These are phyloP conservation scores for Prosapia bicincta DNA, from an alignment of 2,888 invertebrate genomes.

Conservation along the genomic window DNA sequence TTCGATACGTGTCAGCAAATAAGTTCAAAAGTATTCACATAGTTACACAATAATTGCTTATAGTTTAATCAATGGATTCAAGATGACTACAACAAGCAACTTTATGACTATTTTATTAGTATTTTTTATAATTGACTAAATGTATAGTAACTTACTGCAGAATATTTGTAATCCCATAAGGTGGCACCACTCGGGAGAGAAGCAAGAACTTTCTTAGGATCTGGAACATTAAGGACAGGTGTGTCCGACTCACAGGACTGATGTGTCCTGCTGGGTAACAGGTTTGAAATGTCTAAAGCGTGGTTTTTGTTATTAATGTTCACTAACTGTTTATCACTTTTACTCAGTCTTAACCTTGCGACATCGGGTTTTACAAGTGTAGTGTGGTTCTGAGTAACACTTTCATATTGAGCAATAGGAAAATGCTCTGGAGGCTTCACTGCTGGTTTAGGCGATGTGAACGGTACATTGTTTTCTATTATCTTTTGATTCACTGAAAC, in stretches of 20 bases:
- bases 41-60: no score
- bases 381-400: neutral
- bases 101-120: no score
- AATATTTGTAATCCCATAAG: conserved; percentile 13
- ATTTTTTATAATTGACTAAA: no score
- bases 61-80: no score
- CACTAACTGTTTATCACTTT: conserved; percentile 2
- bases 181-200: neutral
- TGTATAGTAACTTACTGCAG: neutral
- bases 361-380: neutral
- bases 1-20: no score
- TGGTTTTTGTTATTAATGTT: neutral
- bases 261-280: neutral
- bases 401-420: neutral
- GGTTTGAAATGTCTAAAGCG: conserved; percentile 9
- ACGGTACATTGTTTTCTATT: neutral
- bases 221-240: neutral
- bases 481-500: conserved; percentile 37
- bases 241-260: neutral
- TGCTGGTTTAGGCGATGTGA: neutral
- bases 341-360: neutral
- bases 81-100: no score
- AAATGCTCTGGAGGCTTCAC: neutral
- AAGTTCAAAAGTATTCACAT: no score
- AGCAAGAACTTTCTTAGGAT: neutral